A percentile compares a stretch with the other conserved stretches of the same genome.
Evolutionary conservation across 2,113 vertebrate species (phyloP).

Genomic region (Aegotheles bennettii): DNA sequence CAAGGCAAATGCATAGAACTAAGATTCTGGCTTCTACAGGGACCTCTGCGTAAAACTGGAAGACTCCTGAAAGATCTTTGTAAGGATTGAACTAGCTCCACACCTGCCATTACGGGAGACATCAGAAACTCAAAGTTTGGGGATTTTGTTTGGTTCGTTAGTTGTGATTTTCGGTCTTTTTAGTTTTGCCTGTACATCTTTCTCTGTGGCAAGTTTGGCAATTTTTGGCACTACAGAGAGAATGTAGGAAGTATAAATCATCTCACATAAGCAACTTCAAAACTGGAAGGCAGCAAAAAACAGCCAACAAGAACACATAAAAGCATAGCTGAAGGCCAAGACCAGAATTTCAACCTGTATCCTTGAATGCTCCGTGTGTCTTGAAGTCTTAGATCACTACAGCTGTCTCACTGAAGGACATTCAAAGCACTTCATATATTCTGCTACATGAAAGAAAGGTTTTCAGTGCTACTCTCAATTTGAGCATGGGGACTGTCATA

Average conservation of each 20-base stretch:
- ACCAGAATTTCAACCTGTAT: background rate
- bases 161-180: background rate
- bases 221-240: background rate
- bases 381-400: background rate
- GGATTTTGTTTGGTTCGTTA: background rate
- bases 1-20: background rate
- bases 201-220: background rate
- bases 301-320: background rate
- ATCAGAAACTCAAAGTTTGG: background rate
- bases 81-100: background rate
- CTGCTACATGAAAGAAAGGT: background rate
- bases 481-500: background rate
- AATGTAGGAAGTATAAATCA: background rate
- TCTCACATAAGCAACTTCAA: background rate
- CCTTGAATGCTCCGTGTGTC: background rate
- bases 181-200: background rate
- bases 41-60: background rate
- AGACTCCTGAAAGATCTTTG: background rate
- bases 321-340: background rate
- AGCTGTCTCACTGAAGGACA: background rate
- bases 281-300: background rate
- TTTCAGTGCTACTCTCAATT: background rate
- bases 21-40: background rate
- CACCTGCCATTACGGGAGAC: background rate
- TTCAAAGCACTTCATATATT: background rate